Percentiles rank a stretch among this genome's conserved stretches.
Evolutionary conservation across 2,113 vertebrate species (phyloP).

Genomic region (Callipepla squamata): DNA sequence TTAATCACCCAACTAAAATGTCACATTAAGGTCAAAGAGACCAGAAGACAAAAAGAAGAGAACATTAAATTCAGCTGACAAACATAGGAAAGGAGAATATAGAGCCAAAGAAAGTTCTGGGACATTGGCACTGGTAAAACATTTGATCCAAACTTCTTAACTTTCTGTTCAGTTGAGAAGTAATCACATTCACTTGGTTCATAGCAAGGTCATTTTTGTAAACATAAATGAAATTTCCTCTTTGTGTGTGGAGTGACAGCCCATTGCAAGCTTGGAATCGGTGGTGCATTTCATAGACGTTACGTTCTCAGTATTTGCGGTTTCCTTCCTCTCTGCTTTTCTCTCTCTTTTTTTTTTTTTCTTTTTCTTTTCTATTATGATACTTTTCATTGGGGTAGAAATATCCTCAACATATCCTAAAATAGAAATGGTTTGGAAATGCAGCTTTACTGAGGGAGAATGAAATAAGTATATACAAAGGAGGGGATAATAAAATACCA

Average conservation of each 20-base stretch:
- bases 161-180: conserved; percentile 65
- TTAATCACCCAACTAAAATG: conserved; percentile 82
- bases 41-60: conserved; percentile 73
- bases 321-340: conserved; percentile 11
- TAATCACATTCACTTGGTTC: conserved; percentile 67
- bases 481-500: background rate
- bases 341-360: background rate
- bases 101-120: conserved; percentile 71
- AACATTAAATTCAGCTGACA: conserved; percentile 77
- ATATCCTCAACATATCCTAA: conserved; percentile 25
- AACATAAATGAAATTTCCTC: conserved; percentile 59
- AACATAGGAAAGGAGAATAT: conserved; percentile 63
- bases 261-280: conserved; percentile 37
- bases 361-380: background rate
- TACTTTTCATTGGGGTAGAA: conserved; percentile 20
- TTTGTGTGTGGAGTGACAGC: conserved; percentile 21
- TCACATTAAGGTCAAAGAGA: conserved; percentile 83
- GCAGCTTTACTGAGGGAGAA: background rate
- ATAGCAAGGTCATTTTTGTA: conserved; percentile 67
- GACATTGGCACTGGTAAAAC: conserved; percentile 66
- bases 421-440: background rate
- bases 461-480: background rate
- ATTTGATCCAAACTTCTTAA: conserved; percentile 71
- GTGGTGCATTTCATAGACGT: conserved; percentile 43
- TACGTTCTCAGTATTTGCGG: background rate